These are phyloP conservation scores for Limnodromus scolopaceus DNA, from an alignment of 2,797 vertebrate genomes.

Conservation along the genomic window DNA sequence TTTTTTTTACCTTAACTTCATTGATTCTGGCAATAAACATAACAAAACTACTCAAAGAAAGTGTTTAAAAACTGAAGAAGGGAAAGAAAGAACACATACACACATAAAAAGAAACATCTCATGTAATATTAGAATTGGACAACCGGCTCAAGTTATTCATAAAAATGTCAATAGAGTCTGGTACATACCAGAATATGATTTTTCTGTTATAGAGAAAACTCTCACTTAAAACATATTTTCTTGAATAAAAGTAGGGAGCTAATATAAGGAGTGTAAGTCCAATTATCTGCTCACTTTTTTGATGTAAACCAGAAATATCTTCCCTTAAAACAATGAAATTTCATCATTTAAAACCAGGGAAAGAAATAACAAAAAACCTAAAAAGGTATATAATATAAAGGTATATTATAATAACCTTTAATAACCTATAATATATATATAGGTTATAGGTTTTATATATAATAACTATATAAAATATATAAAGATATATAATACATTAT, in stretches of 20 bases:
- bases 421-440: too few relatives aligned
- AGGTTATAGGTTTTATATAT: too few relatives aligned
- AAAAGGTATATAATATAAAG: background rate
- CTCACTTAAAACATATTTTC: background rate
- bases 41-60: background rate
- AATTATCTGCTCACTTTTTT: background rate
- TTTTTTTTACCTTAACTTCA: background rate
- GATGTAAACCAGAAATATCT: background rate
- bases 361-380: rapidly evolving
- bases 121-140: background rate
- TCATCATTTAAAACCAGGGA: background rate
- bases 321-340: background rate
- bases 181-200: background rate
- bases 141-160: background rate
- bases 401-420: too few relatives aligned
- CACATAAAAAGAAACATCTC: background rate
- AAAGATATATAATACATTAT: too few relatives aligned
- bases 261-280: background rate
- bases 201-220: background rate
- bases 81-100: background rate
- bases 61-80: background rate
- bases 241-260: background rate
- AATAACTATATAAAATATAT: too few relatives aligned
- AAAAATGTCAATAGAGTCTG: background rate
- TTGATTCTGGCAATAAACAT: background rate